Conservation (phyloP, 1,140 invertebrate genomes). For the Drosophila baimaii region DNA sequence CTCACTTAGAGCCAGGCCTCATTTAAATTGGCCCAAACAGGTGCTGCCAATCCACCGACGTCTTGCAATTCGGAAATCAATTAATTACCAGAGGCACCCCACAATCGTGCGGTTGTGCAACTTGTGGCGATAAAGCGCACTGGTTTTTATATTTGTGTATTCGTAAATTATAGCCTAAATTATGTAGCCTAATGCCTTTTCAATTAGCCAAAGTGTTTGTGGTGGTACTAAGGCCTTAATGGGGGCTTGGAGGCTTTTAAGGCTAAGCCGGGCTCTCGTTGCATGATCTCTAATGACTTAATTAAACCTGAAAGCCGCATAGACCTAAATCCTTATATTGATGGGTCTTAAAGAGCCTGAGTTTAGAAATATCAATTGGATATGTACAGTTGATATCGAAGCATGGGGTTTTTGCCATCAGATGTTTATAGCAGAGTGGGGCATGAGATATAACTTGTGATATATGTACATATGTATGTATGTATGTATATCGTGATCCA, state of each 20-base stretch:
- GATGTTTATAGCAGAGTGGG: too few relatives aligned
- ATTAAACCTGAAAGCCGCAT: too few relatives aligned
- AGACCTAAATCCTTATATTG: too few relatives aligned
- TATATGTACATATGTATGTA: too few relatives aligned
- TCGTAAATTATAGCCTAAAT: background rate
- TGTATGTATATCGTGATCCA: too few relatives aligned
- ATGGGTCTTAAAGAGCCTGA: background rate
- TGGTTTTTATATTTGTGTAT: background rate
- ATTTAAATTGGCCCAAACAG: constrained; percentile 1
- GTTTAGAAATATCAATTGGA: background rate
- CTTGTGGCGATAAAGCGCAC: background rate
- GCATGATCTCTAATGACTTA: too few relatives aligned
- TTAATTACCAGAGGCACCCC: constrained; percentile 8
- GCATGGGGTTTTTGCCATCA: background rate
- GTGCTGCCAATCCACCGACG: background rate
- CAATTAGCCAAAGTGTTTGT: constrained; percentile 1
- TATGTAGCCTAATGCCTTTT: background rate
- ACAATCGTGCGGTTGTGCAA: constrained; percentile 12
- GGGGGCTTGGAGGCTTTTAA: background rate
- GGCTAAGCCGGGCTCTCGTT: too few relatives aligned
- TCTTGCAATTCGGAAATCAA: constrained; percentile 1
- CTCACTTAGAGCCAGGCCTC: background rate
- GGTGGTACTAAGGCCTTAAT: background rate
- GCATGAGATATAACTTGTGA: too few relatives aligned
- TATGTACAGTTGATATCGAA: background rate